Conservation (phyloP, 2,888 invertebrate species). For the Drosophila rubida region DNA sequence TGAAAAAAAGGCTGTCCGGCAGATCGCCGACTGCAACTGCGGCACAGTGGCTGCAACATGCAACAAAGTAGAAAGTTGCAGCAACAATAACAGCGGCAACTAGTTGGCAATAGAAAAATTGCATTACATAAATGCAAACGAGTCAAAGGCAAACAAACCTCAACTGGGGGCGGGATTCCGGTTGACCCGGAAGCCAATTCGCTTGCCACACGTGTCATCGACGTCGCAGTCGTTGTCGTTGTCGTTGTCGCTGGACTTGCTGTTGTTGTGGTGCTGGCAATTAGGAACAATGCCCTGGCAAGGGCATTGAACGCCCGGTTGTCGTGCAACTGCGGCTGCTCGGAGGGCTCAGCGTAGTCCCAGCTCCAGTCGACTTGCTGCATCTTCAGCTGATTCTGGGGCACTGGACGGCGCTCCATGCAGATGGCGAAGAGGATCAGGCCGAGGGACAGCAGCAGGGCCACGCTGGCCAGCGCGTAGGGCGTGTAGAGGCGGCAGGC, state of each 20-base stretch:
- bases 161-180: conserved; percentile 28
- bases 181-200: conserved; percentile 59
- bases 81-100: conserved; percentile 22
- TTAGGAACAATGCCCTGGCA: conserved; percentile 53
- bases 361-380: conserved; percentile 6
- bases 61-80: conserved; percentile 58
- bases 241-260: conserved; percentile 33
- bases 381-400: conserved; percentile 41
- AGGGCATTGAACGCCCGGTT: conserved; percentile 27
- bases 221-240: conserved; percentile 5
- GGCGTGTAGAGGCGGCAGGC: conserved; percentile 56
- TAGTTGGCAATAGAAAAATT: conserved; percentile 17
- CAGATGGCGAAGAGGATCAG: conserved; percentile 77
- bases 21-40: conserved; percentile 38
- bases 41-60: conserved; percentile 22
- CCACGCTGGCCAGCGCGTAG: conserved; percentile 49
- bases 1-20: conserved; percentile 58
- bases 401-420: conserved; percentile 49
- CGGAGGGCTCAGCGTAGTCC: conserved; percentile 19
- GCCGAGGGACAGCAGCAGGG: conserved; percentile 60
- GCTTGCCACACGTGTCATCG: conserved; percentile 4
- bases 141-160: conserved; percentile 53
- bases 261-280: too few relatives aligned
- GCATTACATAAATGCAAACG: conserved; percentile 24
- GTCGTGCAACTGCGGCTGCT: conserved; percentile 26